These are phyloP conservation scores for Holocentrus rufus DNA, from an alignment of 2,797 vertebrate genomes.

Conservation along the genomic window DNA sequence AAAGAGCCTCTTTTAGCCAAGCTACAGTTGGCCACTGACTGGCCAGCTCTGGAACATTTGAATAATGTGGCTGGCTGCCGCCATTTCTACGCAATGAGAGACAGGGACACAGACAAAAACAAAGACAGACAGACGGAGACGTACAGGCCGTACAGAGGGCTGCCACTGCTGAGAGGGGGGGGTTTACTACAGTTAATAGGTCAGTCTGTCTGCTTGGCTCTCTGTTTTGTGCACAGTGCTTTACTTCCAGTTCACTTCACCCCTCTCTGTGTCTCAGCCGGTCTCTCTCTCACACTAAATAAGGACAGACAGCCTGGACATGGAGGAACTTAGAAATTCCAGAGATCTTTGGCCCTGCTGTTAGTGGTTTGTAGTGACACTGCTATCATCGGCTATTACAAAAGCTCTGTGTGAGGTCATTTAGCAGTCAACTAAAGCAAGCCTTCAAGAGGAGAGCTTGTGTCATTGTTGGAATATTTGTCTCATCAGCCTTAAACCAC, in stretches of 20 bases:
- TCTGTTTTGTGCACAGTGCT: constrained; percentile 67
- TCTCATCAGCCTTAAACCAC: constrained; percentile 14
- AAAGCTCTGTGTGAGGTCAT: constrained; percentile 38
- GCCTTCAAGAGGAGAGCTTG: constrained; percentile 6
- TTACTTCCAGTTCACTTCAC: constrained; percentile 79
- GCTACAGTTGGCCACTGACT: constrained; percentile 79
- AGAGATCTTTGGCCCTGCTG: constrained; percentile 34
- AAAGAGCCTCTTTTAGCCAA: constrained; percentile 75
- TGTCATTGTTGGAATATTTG: constrained; percentile 22
- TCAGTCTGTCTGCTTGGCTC: constrained; percentile 73
- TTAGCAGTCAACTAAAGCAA: constrained; percentile 20
- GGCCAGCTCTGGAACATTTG: constrained; percentile 73
- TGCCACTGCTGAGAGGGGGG: constrained; percentile 12
- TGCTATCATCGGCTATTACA: constrained; percentile 46
- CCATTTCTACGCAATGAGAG: constrained; percentile 71
- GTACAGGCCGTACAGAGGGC: constrained; percentile 41
- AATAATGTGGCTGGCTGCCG: constrained; percentile 73
- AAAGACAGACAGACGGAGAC: constrained; percentile 57
- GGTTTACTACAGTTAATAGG: constrained; percentile 70
- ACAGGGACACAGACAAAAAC: constrained; percentile 55
- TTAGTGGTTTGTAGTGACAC: constrained; percentile 40
- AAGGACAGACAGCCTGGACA: constrained; percentile 63
- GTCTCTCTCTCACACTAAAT: constrained; percentile 62
- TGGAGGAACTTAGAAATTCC: constrained; percentile 61
- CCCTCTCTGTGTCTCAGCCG: constrained; percentile 38